A percentile compares a stretch with the other conserved stretches of the same genome.
Evolutionary conservation across 2,797 vertebrate genomes (phyloP).

Genomic region (Capromys pilorides): DNA sequence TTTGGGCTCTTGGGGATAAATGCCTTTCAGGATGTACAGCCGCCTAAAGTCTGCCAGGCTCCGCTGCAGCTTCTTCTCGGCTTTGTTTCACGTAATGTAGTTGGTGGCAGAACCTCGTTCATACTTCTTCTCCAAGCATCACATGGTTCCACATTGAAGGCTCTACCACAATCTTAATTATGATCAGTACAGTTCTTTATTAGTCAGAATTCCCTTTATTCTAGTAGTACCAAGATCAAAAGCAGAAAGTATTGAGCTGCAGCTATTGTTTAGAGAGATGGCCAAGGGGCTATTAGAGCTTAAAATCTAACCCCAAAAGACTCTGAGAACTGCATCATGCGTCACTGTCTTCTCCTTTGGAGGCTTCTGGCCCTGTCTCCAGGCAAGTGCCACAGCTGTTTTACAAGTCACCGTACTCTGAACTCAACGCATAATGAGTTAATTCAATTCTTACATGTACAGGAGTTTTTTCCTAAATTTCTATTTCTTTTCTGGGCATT

Average conservation of each 20-base stretch:
- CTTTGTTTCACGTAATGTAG: too few relatives aligned
- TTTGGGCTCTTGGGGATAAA: too few relatives aligned
- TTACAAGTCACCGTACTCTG: conserved; percentile 19
- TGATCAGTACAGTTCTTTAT: background rate
- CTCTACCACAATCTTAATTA: background rate
- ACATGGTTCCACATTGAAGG: too few relatives aligned
- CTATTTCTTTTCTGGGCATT: conserved; percentile 48
- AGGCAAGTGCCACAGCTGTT: background rate
- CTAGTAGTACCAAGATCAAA: conserved; percentile 9
- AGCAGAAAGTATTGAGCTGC: background rate
- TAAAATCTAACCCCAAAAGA: background rate
- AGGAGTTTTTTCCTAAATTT: conserved; percentile 26
- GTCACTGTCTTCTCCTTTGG: background rate
- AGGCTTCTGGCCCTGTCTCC: background rate
- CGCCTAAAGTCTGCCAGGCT: too few relatives aligned
- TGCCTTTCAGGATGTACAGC: too few relatives aligned
- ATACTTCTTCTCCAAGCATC: too few relatives aligned
- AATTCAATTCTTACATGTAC: conserved; percentile 5
- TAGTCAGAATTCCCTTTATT: background rate
- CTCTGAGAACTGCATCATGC: background rate
- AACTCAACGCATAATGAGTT: background rate
- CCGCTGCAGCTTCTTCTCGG: too few relatives aligned
- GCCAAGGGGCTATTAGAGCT: background rate
- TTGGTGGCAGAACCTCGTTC: too few relatives aligned
- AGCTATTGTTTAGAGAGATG: background rate